phyloP scores from a whole-genome alignment of 2,797 vertebrate species.

The Poeciliopsis gracilis region DNA sequence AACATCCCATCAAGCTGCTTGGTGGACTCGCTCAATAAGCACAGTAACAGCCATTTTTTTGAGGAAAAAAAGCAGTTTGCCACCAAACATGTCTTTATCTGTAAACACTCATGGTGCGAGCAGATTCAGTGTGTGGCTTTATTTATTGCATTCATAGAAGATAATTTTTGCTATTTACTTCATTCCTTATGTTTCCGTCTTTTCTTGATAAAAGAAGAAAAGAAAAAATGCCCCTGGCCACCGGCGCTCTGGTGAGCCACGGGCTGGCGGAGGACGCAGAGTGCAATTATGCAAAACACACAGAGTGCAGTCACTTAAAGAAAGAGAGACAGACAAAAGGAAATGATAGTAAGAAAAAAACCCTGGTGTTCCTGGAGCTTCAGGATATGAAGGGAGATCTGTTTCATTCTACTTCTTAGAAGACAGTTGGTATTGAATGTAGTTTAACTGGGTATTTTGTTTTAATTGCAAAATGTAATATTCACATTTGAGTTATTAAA shows the following conservation, averaged over 20 bases:
- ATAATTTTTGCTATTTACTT: slow-evolving; percentile 53
- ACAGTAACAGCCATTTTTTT: slow-evolving; percentile 21
- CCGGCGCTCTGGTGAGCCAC: slow-evolving; percentile 36
- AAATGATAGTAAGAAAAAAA: slow-evolving; percentile 31
- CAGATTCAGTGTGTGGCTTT: slow-evolving; percentile 5
- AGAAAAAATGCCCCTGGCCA: slow-evolving; percentile 36
- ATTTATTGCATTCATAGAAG: slow-evolving; percentile 35
- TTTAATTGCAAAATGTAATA: slow-evolving; percentile 1
- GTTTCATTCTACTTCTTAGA: slow-evolving; percentile 27
- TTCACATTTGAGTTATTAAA: neutral
- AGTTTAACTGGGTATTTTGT: neutral
- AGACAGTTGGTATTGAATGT: slow-evolving; percentile 19
- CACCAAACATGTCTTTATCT: slow-evolving; percentile 47
- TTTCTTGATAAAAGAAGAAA: slow-evolving; percentile 30
- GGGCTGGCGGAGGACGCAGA: slow-evolving; percentile 38
- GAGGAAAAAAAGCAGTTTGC: slow-evolving; percentile 31
- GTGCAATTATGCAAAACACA: slow-evolving; percentile 59
- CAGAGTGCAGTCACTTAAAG: slow-evolving; percentile 27
- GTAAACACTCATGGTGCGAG: slow-evolving; percentile 33
- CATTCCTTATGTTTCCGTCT: slow-evolving; percentile 18
- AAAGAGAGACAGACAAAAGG: slow-evolving; percentile 23
- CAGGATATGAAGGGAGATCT: slow-evolving; percentile 23
- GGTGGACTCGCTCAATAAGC: slow-evolving; percentile 23
- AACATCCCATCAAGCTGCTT: slow-evolving; percentile 9
- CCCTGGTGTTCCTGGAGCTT: slow-evolving; percentile 34